Percentiles rank a stretch among this genome's conserved stretches.
Evolutionary conservation across 2,113 vertebrate species (phyloP).

Genomic region (Amblyopsis rosae): DNA sequence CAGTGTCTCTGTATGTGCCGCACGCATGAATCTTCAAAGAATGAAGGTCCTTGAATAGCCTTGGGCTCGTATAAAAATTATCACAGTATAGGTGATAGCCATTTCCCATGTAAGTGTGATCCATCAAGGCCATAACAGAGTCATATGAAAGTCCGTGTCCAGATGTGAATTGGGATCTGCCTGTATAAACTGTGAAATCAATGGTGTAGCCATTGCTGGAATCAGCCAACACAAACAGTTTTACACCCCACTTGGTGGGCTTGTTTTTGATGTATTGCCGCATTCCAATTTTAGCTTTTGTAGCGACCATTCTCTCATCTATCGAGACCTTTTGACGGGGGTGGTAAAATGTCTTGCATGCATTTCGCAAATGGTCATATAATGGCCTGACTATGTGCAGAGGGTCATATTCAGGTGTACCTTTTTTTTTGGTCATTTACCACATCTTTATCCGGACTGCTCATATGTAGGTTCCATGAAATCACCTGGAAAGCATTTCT

Average conservation of each 20-base stretch:
- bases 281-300: neutral
- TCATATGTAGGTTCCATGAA: slow-evolving; percentile 20
- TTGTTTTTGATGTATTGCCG: neutral
- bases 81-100: slow-evolving; percentile 3
- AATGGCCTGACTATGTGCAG: slow-evolving; percentile 1
- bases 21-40: neutral
- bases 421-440: slow-evolving; percentile 10
- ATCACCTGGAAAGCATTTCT: neutral
- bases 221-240: neutral
- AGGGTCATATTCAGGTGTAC: neutral
- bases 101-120: too few relatives aligned
- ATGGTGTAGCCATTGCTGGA: too few relatives aligned
- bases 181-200: too few relatives aligned
- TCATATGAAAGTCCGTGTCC: neutral
- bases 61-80: slow-evolving; percentile 28
- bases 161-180: neutral
- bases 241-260: slow-evolving; percentile 11
- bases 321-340: neutral
- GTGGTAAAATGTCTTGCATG: neutral
- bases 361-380: neutral
- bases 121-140: too few relatives aligned
- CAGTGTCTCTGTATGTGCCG: neutral
- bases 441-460: slow-evolving; percentile 2
- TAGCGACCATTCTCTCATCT: neutral
- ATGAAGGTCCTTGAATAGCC: slow-evolving; percentile 18